Base-by-base conservation (phyloP, 2,113 vertebrate species). In the Apodemus speciosus region DNA sequence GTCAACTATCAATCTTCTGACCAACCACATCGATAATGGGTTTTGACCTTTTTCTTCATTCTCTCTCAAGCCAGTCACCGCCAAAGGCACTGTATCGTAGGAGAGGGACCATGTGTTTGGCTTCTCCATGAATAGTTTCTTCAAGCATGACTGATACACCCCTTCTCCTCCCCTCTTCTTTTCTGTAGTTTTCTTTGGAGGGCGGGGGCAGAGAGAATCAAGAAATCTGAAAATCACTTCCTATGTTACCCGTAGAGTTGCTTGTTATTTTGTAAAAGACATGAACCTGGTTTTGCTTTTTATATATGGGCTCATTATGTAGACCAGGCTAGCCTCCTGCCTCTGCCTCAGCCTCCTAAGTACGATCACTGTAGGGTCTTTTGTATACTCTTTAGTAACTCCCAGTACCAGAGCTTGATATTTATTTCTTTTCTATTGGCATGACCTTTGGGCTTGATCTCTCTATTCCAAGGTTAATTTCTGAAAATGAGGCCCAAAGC, bases 201-300 rank as follows among this genome's bases (percentile, higher is more conserved):
- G 11, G 27, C 2, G 16, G 75, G 40, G 15, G 43, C 40, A 30
- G 30, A 20, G 58, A 90, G 0, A 35, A 89, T 84, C 68, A 94
- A 95, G 49, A 21, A 58, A 72, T 80, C 95, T 94, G 84, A 93
- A 94, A 93, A 94, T 84, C 83, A 25, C 18, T 84, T 69, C 18
- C 0, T 77, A 72, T 32, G n/a, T 81, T 81, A 38, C 53, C 89
- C 16, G 51, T 90, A 15, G 25, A 58, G 27, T 77, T 85, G 30
- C 8, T 56, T 95, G 88, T 79, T 71, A 56, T 91, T 85, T 35
- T 68, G 9, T 49, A 84, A 43, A 91, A 94, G 20, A 38, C 16
- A 84, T 51, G 35, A 62, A 18, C 14, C 40, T 62, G 25, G 7
- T 62, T 81, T 81, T 60, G n/a, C 27, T 40, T 58, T 81, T 81